Evolutionary conservation across 1,140 invertebrate genomes (phyloP), one percentile per base, ranked within the genome.

Genomic region (Panagrolaimus sp.): DNA sequence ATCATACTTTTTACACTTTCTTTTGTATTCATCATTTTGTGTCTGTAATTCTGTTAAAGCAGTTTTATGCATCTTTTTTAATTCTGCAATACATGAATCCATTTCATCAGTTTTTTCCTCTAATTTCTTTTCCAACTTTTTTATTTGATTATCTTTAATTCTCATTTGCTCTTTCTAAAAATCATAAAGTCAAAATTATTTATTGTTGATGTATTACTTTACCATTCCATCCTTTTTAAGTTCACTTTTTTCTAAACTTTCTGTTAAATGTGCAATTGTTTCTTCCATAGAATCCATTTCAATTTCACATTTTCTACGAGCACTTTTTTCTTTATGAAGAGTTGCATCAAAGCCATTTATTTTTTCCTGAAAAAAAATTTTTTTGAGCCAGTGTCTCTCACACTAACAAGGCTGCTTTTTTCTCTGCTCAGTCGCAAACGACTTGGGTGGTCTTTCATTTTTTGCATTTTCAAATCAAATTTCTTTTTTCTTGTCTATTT

Each of bases 71-170:
- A 66, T 67, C 25, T 74, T 65, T 44, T 77, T 79, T 51, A 79
- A 53, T 51, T 79, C 78, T 47, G 67, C 53, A 23, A 79, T 63
- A 65, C 77, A 79, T 31, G 72, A 70, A n/a, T 81, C 72, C 77
- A 79, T 79, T 47, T 81, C 68, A 5, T 68, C 74, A n/a, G 68
- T 69, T 67, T 79, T 79, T 23, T 79, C 78, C 46, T 79, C 77
- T 25, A 80, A 65, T 57, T 75, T 77, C 9, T 68, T 68, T 53
- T 79, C 77, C 65, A 79, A 66, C 46, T 74, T 74, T 42, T 53
- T 61, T 23, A 75, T 72, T 42, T 51, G 65, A 25, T 65, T 72
- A n/a, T 79, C 75, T 48, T 67, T 68, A 48, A 69, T 63, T n/a
- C 77, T 70, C 27, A 68, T 44, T 63, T 80, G 71, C 42, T 80